phyloP scores from a whole-genome alignment of 2,888 invertebrate genomes.

The Uloborus plumipes region DNA sequence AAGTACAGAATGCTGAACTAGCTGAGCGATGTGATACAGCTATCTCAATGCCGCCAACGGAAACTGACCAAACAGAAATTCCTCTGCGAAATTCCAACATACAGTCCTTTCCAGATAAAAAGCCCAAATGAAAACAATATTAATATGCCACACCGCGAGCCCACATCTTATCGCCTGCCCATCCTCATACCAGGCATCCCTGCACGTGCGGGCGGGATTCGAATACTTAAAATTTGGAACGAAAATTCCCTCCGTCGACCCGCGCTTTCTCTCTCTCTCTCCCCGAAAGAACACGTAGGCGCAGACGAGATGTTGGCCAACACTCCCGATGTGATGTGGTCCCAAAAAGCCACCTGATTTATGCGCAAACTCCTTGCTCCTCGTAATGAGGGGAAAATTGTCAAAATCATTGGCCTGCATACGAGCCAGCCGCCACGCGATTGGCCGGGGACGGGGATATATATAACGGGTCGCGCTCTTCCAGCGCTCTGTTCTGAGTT shows the following conservation, averaged over 20 bases:
- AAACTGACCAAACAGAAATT: too few relatives aligned
- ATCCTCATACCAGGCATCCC: not conserved
- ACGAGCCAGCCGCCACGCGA: not conserved
- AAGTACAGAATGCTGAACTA: too few relatives aligned
- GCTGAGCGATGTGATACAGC: too few relatives aligned
- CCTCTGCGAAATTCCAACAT: too few relatives aligned
- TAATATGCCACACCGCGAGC: constrained; percentile 20
- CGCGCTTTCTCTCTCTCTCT: too few relatives aligned
- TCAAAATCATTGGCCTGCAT: constrained; percentile 57
- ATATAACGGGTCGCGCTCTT: constrained; percentile 45
- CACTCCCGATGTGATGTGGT: not conserved
- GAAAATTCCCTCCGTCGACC: not conserved
- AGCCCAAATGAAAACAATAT: not conserved
- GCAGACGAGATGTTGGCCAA: constrained; percentile 33
- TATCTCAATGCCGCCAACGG: too few relatives aligned
- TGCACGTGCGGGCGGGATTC: constrained; percentile 26
- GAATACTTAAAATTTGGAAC: constrained; percentile 44
- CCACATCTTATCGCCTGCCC: not conserved
- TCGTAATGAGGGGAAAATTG: constrained; percentile 26
- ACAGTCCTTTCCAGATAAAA: too few relatives aligned
- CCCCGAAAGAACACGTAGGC: too few relatives aligned
- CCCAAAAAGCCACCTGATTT: constrained; percentile 44
- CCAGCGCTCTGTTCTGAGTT: not conserved
- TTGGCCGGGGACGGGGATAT: constrained; percentile 23
- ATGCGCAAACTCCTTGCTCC: constrained; percentile 35